Conservation (phyloP, 2,113 vertebrate genomes). For the Campylomormyrus numenius region DNA sequence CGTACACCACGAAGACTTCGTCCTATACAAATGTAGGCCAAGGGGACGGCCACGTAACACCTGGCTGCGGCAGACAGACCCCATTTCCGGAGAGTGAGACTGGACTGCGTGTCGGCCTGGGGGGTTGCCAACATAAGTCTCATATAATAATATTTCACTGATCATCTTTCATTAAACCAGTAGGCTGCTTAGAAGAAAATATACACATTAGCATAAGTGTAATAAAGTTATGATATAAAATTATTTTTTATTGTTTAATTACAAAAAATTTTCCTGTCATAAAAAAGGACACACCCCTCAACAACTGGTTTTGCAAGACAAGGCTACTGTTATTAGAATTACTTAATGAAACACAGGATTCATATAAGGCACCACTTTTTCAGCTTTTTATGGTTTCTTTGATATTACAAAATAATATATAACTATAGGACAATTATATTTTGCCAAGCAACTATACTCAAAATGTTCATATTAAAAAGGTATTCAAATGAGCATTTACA, state of each 20-base stretch:
- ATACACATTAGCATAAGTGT: background rate
- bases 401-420: background rate
- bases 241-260: background rate
- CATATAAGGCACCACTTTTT: background rate
- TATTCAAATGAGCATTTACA: background rate
- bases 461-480: background rate
- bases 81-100: too few species aligned
- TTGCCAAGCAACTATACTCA: background rate
- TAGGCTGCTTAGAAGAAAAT: background rate
- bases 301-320: background rate
- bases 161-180: background rate
- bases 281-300: background rate
- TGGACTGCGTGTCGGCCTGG: too few species aligned
- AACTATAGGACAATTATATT: background rate
- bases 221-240: background rate
- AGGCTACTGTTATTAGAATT: background rate
- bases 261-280: background rate
- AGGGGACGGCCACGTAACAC: too few species aligned
- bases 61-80: too few species aligned
- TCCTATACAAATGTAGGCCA: background rate
- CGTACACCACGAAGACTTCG: background rate
- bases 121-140: background rate
- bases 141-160: background rate
- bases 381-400: background rate
- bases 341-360: background rate